These are phyloP conservation scores for Cyclina sinensis DNA, from an alignment of 1,140 invertebrate genomes.

Conservation along the genomic window DNA sequence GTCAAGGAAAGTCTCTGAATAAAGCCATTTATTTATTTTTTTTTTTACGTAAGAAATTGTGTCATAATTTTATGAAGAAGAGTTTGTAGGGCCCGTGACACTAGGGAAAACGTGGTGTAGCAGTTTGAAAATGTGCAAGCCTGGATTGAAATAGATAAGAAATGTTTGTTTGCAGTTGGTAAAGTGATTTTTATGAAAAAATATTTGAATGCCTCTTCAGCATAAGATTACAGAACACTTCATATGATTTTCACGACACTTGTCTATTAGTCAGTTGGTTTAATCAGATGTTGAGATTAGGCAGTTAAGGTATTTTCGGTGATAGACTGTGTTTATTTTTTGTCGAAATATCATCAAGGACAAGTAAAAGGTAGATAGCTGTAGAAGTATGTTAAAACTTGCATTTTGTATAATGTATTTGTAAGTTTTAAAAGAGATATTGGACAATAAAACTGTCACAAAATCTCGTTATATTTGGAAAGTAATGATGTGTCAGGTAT, in stretches of 20 bases:
- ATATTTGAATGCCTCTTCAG: not conserved
- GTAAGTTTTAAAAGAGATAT: too few relatives aligned
- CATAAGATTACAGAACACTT: not conserved
- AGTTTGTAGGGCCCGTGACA: too few relatives aligned
- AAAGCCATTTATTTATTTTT: too few relatives aligned
- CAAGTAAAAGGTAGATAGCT: not conserved
- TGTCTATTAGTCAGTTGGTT: not conserved
- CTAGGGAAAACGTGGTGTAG: too few relatives aligned
- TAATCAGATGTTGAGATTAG: slow-evolving; percentile 14
- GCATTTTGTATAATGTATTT: not conserved
- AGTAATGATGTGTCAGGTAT: too few relatives aligned
- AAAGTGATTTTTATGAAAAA: not conserved
- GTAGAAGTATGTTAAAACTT: not conserved
- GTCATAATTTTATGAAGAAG: too few relatives aligned
- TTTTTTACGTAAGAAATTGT: too few relatives aligned
- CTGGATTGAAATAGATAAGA: too few relatives aligned
- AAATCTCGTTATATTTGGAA: too few relatives aligned
- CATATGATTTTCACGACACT: slow-evolving; percentile 1
- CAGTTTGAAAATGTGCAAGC: too few relatives aligned
- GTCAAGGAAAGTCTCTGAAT: too few relatives aligned
- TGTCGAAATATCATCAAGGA: not conserved
- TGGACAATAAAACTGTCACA: too few relatives aligned
- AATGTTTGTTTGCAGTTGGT: not conserved
- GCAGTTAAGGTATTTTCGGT: not conserved
- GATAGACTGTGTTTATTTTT: not conserved